A percentile compares a stretch with the other conserved stretches of the same genome.
phyloP scores from a whole-genome alignment of 2,797 vertebrate genomes.

The Furcifer pardalis region DNA sequence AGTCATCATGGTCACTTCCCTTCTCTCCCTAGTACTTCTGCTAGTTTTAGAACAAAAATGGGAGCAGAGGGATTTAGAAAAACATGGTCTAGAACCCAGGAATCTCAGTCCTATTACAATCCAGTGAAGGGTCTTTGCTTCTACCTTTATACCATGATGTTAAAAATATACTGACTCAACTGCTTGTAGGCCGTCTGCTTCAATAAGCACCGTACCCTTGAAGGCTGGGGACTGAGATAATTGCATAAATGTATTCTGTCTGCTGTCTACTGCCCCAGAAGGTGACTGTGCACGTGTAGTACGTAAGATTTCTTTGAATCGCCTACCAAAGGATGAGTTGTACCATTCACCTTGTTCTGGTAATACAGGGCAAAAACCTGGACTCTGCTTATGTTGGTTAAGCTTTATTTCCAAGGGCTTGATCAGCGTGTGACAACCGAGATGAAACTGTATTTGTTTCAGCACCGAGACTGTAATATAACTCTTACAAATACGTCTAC shows the following conservation, averaged over 20 bases:
- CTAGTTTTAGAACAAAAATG: neutral
- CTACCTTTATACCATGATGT: neutral
- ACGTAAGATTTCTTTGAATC: constrained; percentile 13
- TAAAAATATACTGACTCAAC: neutral
- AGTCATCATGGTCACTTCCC: no score
- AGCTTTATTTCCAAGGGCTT: neutral
- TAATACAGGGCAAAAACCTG: neutral
- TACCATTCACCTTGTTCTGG: neutral
- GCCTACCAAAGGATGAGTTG: neutral
- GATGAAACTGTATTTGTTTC: neutral
- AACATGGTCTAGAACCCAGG: neutral
- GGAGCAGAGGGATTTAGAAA: neutral
- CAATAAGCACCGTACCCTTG: neutral
- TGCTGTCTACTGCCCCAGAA: neutral
- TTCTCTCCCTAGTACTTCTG: neutral
- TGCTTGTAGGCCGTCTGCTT: neutral
- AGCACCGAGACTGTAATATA: neutral
- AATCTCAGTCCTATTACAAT: neutral
- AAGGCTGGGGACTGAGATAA: neutral
- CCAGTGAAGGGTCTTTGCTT: neutral
- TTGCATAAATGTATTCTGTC: neutral
- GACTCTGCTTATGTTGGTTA: neutral
- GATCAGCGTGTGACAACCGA: neutral
- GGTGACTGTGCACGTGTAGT: neutral
- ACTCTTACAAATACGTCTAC: neutral